A percentile compares a stretch with the other conserved stretches of the same genome.
phyloP scores from a whole-genome alignment of 2,888 invertebrate genomes.

The Anagyrus pseudococci region DNA sequence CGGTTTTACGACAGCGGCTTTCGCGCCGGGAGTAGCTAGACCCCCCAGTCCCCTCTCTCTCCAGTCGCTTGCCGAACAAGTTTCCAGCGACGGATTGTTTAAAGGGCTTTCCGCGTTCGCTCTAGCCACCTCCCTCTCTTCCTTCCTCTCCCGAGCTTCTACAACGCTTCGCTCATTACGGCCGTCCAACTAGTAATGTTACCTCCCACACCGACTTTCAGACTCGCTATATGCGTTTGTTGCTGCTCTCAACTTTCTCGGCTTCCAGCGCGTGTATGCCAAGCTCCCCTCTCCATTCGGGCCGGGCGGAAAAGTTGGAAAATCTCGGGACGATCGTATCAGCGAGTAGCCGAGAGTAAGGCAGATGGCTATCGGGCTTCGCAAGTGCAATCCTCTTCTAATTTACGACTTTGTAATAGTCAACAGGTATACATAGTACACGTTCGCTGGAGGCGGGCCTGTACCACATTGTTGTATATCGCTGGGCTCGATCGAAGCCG shows the following conservation, averaged over 20 bases:
- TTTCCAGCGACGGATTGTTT: conserved; percentile 49
- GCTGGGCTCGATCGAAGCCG: no score
- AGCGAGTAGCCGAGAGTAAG: not conserved
- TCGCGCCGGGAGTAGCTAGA: conserved; percentile 43
- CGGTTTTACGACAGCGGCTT: conserved; percentile 59
- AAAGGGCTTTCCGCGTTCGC: conserved; percentile 43
- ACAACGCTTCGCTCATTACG: no score
- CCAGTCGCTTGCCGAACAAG: conserved; percentile 3
- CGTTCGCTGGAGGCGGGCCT: not conserved
- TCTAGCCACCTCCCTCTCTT: no score
- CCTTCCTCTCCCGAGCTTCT: no score
- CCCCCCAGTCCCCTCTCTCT: not conserved
- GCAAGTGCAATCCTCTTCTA: conserved; percentile 11
- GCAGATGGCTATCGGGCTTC: conserved; percentile 3
- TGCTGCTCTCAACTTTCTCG: no score
- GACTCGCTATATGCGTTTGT: no score
- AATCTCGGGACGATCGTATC: not conserved
- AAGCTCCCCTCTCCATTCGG: no score
- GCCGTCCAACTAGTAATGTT: no score
- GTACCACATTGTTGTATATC: no score
- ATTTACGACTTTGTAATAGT: conserved; percentile 25
- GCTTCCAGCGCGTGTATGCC: no score
- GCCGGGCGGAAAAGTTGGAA: conserved; percentile 6
- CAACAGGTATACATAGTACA: conserved; percentile 12
- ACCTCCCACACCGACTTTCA: no score